phyloP scores from a whole-genome alignment of 2,797 vertebrate genomes.

The Arrhamphus sclerolepis region DNA sequence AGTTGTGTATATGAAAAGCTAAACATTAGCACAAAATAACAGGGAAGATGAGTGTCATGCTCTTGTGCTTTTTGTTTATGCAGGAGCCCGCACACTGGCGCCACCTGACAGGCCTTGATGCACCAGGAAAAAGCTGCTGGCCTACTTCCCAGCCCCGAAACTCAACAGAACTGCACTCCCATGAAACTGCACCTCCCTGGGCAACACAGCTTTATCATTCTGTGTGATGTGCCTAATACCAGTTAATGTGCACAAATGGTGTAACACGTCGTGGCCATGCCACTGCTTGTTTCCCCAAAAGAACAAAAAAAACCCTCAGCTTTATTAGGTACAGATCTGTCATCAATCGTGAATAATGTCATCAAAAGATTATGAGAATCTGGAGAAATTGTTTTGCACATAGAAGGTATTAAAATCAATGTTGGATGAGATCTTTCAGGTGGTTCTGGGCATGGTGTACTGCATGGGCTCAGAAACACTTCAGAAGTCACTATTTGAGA shows the following conservation, averaged over 20 bases:
- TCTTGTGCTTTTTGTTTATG: background rate
- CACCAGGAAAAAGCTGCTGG: constrained; percentile 1
- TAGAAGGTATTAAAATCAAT: no score
- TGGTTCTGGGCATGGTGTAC: no score
- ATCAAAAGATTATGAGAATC: no score
- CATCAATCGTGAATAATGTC: no score
- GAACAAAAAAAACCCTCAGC: background rate
- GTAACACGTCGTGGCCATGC: no score
- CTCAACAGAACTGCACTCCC: background rate
- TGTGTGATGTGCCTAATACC: no score
- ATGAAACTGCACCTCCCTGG: background rate
- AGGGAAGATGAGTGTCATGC: background rate
- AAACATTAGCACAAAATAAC: background rate
- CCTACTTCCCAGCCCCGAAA: background rate
- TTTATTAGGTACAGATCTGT: no score
- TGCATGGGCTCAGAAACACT: no score
- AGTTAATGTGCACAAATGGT: background rate
- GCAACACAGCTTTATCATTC: background rate
- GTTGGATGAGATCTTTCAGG: no score
- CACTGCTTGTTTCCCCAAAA: background rate
- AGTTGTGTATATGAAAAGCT: no score
- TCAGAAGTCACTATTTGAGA: no score
- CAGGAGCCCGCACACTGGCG: background rate
- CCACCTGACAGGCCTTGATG: constrained; percentile 4
- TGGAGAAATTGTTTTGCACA: no score